Conservation (phyloP, 2,888 invertebrate species). For the Perizoma flavofasciatum region DNA sequence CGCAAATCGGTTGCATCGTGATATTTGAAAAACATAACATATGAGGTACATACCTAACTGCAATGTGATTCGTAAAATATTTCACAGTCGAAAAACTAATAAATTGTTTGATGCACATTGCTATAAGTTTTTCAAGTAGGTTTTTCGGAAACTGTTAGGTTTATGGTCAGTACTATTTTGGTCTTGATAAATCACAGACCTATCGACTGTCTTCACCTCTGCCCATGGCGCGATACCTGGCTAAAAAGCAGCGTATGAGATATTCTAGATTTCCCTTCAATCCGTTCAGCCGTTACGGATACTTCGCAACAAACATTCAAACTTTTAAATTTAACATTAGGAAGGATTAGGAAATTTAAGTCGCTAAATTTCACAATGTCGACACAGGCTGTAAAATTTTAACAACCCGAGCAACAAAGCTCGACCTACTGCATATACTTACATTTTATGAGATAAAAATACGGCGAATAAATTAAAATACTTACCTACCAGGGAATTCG, state of each 20-base stretch:
- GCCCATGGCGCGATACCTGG: no score
- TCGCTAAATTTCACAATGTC: background rate
- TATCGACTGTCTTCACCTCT: no score
- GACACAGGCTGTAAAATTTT: background rate
- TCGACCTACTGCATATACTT: background rate
- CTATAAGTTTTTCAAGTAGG: background rate
- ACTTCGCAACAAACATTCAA: no score
- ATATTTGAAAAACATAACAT: no score
- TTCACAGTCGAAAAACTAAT: background rate
- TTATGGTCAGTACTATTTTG: no score
- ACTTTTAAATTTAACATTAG: no score
- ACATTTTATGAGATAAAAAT: conserved; percentile 36
- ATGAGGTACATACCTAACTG: no score
- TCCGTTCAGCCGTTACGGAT: no score
- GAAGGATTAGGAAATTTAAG: background rate
- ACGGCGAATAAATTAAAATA: conserved; percentile 36
- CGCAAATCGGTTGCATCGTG: no score
- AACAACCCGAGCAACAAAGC: background rate
- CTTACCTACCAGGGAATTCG: conserved; percentile 46
- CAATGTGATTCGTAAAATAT: background rate
- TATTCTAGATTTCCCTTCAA: no score
- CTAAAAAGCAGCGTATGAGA: no score
- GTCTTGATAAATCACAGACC: no score
- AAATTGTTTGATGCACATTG: background rate
- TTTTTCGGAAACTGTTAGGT: background rate